Conservation (phyloP, 1,140 invertebrate genomes). For the Ericerus pela region DNA sequence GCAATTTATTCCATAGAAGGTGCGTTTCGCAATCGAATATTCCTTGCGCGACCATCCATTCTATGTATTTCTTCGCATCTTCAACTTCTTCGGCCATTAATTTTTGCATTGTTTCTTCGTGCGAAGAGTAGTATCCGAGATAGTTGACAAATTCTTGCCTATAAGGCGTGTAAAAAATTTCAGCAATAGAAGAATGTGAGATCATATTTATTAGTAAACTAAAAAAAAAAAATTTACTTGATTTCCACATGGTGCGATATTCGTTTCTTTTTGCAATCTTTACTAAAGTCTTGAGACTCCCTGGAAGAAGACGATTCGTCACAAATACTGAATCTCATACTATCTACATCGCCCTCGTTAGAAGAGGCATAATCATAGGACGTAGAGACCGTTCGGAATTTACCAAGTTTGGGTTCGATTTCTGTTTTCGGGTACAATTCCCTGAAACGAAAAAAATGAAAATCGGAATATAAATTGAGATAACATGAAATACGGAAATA, state of each 20-base stretch:
- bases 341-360: conserved; percentile 1
- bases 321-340: conserved; percentile 4
- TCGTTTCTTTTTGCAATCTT: neutral
- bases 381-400: conserved; percentile 44
- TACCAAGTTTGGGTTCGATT: conserved; percentile 45
- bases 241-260: neutral
- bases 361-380: conserved; percentile 21
- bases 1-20: conserved; percentile 52
- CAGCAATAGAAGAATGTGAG: too few relatives aligned
- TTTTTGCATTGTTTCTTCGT: conserved; percentile 55
- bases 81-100: conserved; percentile 46
- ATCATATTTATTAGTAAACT: neutral
- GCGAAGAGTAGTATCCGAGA: conserved; percentile 57
- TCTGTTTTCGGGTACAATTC: conserved; percentile 54
- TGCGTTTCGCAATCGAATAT: conserved; percentile 54
- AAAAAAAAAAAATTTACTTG: conserved; percentile 1
- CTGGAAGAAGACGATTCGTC: neutral
- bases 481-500: neutral
- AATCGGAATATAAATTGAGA: neutral
- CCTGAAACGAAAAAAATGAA: conserved; percentile 28
- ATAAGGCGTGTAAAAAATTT: conserved; percentile 16
- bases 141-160: conserved; percentile 54
- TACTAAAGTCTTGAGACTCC: neutral
- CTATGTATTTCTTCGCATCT: conserved; percentile 42
- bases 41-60: conserved; percentile 46